Conservation (phyloP, 2,113 vertebrate genomes). For the Helogale parvula region DNA sequence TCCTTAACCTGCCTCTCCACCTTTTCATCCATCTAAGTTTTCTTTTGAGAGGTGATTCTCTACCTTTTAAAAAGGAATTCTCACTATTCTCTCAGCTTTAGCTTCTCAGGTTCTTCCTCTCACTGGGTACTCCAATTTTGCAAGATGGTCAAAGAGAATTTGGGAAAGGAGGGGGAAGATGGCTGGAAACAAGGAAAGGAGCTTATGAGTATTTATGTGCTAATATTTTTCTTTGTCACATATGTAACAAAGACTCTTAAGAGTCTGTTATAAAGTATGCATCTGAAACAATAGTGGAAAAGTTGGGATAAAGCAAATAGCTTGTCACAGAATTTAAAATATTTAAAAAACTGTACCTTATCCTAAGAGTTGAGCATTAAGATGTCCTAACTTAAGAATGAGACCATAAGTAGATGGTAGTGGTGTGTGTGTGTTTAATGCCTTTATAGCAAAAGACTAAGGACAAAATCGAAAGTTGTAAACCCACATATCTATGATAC, state of each 20-base stretch:
- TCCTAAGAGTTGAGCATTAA: not conserved
- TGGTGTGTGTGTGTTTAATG: not conserved
- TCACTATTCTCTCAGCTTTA: not conserved
- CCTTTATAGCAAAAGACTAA: slow-evolving; percentile 28
- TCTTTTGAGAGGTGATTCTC: not conserved
- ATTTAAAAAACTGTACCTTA: not conserved
- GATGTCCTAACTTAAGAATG: not conserved
- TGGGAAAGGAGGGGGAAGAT: not conserved
- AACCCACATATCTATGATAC: not conserved
- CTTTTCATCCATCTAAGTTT: not conserved
- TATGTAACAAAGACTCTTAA: not conserved
- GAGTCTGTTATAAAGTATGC: not conserved
- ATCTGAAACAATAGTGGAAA: slow-evolving; percentile 39
- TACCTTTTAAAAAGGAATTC: not conserved
- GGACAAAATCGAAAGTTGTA: not conserved
- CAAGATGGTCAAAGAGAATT: not conserved
- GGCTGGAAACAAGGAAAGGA: slow-evolving; percentile 1
- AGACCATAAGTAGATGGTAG: not conserved
- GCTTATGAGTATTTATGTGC: not conserved
- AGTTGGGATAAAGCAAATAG: not conserved
- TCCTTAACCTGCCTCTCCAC: not conserved
- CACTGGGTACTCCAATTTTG: not conserved
- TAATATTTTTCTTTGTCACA: slow-evolving; percentile 11
- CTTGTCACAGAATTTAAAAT: slow-evolving; percentile 10
- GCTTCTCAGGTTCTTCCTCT: not conserved